Conservation (phyloP, 2,113 vertebrate genomes). For the Myrmecophaga tridactyla region DNA sequence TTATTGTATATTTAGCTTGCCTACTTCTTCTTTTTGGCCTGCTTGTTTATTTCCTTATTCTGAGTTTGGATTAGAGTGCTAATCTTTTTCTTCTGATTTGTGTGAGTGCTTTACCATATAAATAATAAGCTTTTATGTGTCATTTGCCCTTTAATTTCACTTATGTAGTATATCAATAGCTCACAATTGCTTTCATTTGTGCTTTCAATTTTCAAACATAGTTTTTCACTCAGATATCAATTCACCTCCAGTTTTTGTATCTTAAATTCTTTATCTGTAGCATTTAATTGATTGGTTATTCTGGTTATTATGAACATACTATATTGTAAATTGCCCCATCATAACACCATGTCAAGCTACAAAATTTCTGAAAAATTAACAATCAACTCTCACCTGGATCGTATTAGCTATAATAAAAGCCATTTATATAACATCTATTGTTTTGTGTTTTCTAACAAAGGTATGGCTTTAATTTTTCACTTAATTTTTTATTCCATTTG, state of each 20-base stretch:
- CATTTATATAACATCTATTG: neutral
- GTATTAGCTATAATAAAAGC: neutral
- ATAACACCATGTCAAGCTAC: neutral
- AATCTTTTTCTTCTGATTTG: neutral
- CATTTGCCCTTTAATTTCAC: neutral
- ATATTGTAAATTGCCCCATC: neutral
- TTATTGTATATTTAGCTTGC: neutral
- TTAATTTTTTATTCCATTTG: neutral
- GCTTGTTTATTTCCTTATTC: neutral
- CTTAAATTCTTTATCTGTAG: neutral
- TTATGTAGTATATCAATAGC: neutral
- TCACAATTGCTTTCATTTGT: neutral
- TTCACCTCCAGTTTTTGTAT: neutral
- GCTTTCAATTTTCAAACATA: neutral
- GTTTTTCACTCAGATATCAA: neutral
- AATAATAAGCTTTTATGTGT: neutral
- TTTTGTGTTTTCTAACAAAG: neutral
- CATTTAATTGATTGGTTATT: neutral
- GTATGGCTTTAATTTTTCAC: neutral
- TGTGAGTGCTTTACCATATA: neutral
- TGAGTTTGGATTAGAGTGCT: neutral
- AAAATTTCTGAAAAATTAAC: neutral
- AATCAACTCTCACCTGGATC: neutral
- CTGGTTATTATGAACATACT: neutral
- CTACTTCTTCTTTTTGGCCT: neutral